Evolutionary conservation across 2,888 invertebrate genomes (phyloP), one percentile per base, ranked within the genome.

Genomic region (Ceratothoa steindachneri): DNA sequence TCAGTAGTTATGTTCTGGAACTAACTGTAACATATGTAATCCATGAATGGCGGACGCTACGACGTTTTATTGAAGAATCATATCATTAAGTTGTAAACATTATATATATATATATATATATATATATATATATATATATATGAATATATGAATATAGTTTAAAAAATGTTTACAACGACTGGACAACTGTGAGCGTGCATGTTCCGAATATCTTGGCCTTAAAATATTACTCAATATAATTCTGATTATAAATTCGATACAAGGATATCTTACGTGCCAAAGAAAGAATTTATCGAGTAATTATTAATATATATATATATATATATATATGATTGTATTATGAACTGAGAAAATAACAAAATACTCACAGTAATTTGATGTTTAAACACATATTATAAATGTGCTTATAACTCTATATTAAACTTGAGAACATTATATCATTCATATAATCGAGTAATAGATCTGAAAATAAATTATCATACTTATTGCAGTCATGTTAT

Each of bases 61-160:
- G 15, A 15, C 41, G 7, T 9, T 15, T 41, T 41, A 9, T 5
- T 41, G 15, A 5, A 41, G 41, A 41, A 9, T 5, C 41, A 41
- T 41, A 9, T 5, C 9, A 12, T 28, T 29, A 51, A 0, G 31
- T 51, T 30, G 19, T 15, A 2, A 15, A 12, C 9, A 4, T 19
- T 30, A 2, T 68, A 24, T 30, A 68, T 68, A 30, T 2, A 31
- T 31, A 68, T 60, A 4, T 60, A 4, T 2, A 68, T 68, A 68
- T 30, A 68, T 68, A 68, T 30, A 68, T 68, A 31, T 29, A 67
- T 67, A 67, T 29, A 67, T 67, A 67, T 29, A 67, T 67, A 67
- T 29, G 30, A 30, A 67, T 29, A 67, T 67, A 67, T 67, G 30
- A 30, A 67, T 67, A 67, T 67, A 67, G 28, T 4, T 41, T 30